Conservation (phyloP, 2,888 invertebrate genomes). For the Arctia plantaginis region DNA sequence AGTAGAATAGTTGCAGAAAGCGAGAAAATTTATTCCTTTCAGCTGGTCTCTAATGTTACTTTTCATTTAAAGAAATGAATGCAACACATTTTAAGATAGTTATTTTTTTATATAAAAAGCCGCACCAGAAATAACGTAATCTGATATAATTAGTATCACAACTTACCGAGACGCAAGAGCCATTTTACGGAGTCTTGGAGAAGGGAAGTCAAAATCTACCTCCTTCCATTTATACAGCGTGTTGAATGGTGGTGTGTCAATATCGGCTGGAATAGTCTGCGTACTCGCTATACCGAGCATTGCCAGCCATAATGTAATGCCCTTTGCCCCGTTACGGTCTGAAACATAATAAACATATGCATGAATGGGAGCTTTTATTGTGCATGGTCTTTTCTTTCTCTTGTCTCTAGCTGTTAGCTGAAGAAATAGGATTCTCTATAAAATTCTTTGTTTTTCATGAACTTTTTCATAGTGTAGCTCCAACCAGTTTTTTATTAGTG, state of each 20-base stretch:
- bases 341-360: constrained; percentile 39
- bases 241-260: constrained; percentile 85
- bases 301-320: constrained; percentile 81
- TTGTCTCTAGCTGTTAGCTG: not conserved
- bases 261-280: constrained; percentile 75
- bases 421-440: not conserved
- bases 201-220: constrained; percentile 91
- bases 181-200: constrained; percentile 82
- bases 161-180: constrained; percentile 87
- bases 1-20: too few species aligned
- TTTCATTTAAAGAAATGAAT: too few species aligned
- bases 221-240: constrained; percentile 91
- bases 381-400: not conserved
- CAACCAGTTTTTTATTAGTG: too few species aligned
- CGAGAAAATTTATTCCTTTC: too few species aligned
- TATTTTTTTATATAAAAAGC: not conserved
- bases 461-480: not conserved
- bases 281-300: constrained; percentile 77
- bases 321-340: constrained; percentile 66
- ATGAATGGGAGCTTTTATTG: not conserved
- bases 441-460: not conserved
- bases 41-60: too few species aligned
- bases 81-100: too few species aligned
- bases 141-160: not conserved
- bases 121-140: too few species aligned